Conservation (phyloP, 2,797 vertebrate genomes). For the Coendou prehensilis region DNA sequence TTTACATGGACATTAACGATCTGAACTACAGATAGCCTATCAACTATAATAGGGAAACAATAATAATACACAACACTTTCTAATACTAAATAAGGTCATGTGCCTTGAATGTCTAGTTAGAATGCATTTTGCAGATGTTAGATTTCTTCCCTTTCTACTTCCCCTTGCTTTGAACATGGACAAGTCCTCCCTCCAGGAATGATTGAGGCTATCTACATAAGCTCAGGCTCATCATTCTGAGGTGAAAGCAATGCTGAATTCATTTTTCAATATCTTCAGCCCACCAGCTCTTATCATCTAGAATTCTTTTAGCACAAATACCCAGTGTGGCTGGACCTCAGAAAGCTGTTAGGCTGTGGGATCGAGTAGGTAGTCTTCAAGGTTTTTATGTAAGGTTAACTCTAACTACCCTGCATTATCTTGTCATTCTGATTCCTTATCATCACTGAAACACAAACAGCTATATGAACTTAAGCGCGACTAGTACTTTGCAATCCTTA, state of each 20-base stretch:
- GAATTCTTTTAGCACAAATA: background rate
- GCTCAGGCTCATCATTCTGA: fast-evolving
- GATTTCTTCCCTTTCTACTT: background rate
- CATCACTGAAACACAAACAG: background rate
- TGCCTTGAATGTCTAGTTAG: background rate
- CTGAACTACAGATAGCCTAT: background rate
- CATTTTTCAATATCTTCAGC: background rate
- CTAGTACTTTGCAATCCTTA: background rate
- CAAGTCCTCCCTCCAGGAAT: background rate
- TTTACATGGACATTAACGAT: background rate
- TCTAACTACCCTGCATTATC: background rate
- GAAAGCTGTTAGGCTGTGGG: background rate
- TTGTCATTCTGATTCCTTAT: background rate
- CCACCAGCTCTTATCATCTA: background rate
- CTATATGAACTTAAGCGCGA: background rate
- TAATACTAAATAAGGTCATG: background rate
- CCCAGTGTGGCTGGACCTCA: background rate
- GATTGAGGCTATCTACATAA: background rate
- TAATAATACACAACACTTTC: background rate
- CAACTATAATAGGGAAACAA: slow-evolving; percentile 24
- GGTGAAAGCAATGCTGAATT: background rate
- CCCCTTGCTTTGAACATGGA: background rate
- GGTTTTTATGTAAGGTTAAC: background rate
- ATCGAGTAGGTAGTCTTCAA: background rate
- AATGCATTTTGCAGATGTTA: slow-evolving; percentile 1